A percentile compares a stretch with the other conserved stretches of the same genome.
phyloP scores from a whole-genome alignment of 2,888 invertebrate species.

The Suillia variegata region DNA sequence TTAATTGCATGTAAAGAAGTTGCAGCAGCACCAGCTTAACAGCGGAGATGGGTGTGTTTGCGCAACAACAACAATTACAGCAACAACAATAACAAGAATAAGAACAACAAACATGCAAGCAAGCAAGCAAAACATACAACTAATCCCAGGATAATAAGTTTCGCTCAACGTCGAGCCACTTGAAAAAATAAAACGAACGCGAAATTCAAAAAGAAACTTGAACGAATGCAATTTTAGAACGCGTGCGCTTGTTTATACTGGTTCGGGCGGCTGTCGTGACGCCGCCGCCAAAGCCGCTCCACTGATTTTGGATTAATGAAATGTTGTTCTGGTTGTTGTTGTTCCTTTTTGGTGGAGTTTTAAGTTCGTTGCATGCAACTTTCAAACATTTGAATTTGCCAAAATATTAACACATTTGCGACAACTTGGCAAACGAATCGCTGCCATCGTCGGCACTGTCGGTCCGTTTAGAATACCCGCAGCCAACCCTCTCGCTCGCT shows the following conservation, averaged over 20 bases:
- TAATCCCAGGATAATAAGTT: slow-evolving; percentile 39
- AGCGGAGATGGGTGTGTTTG: background rate
- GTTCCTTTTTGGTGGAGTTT: background rate
- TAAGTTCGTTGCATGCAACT: background rate
- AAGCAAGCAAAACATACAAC: slow-evolving; percentile 35
- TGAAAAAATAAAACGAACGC: slow-evolving; percentile 26
- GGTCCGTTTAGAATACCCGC: background rate
- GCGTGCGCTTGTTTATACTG: slow-evolving; percentile 33
- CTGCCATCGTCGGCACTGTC: too few relatives aligned
- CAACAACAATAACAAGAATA: background rate
- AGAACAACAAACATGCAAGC: too few relatives aligned
- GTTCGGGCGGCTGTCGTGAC: slow-evolving; percentile 34
- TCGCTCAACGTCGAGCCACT: slow-evolving; percentile 19
- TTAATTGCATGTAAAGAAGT: slow-evolving; percentile 27
- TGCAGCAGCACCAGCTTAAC: slow-evolving; percentile 14
- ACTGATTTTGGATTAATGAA: slow-evolving; percentile 31
- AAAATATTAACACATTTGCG: background rate
- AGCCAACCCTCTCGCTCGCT: background rate
- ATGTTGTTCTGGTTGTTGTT: slow-evolving; percentile 7
- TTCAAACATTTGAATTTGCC: too few relatives aligned
- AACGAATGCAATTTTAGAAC: slow-evolving; percentile 20
- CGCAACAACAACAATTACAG: slow-evolving; percentile 15
- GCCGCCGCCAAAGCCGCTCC: slow-evolving; percentile 19
- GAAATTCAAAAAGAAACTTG: slow-evolving; percentile 5
- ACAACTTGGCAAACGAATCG: background rate